Evolutionary conservation across 2,888 invertebrate genomes (phyloP).

Genomic region (Pinctada fucata): DNA sequence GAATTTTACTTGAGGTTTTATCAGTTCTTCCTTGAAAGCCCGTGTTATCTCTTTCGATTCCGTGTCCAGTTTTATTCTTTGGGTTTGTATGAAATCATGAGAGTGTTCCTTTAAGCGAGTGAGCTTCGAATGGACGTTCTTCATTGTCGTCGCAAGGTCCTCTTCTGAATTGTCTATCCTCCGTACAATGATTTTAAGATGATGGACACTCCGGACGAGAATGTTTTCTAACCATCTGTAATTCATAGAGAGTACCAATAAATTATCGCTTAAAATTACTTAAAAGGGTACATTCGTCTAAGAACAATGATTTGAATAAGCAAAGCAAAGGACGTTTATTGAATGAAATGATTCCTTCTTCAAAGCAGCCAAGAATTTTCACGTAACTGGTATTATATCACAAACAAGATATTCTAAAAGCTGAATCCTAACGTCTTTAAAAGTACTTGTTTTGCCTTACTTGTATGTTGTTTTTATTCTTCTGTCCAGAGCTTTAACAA

Average conservation of each 20-base stretch:
- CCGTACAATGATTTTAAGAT: slow-evolving; percentile 56
- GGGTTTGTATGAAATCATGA: slow-evolving; percentile 40
- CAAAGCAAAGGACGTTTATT: not conserved
- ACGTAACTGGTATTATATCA: too few species aligned
- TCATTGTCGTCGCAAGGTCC: slow-evolving; percentile 49
- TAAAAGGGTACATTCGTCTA: not conserved
- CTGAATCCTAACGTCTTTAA: too few species aligned
- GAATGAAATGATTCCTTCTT: not conserved
- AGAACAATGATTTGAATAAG: too few species aligned
- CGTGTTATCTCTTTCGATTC: slow-evolving; percentile 41
- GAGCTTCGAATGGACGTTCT: slow-evolving; percentile 42
- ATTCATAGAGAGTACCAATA: not conserved
- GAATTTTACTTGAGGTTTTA: slow-evolving; percentile 38
- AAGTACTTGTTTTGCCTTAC: slow-evolving; percentile 45
- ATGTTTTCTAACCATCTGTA: slow-evolving; percentile 66
- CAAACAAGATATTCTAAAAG: too few species aligned
- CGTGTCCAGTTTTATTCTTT: slow-evolving; percentile 40
- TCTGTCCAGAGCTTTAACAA: slow-evolving; percentile 53
- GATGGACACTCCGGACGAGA: slow-evolving; percentile 52
- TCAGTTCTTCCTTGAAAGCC: slow-evolving; percentile 40
- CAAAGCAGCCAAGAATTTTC: too few species aligned
- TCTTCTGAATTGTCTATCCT: slow-evolving; percentile 53
- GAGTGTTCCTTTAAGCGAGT: slow-evolving; percentile 45
- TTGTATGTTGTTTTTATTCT: slow-evolving; percentile 61
- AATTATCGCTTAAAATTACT: not conserved